phyloP scores from a whole-genome alignment of 2,113 vertebrate genomes.

The Chionomys nivalis region DNA sequence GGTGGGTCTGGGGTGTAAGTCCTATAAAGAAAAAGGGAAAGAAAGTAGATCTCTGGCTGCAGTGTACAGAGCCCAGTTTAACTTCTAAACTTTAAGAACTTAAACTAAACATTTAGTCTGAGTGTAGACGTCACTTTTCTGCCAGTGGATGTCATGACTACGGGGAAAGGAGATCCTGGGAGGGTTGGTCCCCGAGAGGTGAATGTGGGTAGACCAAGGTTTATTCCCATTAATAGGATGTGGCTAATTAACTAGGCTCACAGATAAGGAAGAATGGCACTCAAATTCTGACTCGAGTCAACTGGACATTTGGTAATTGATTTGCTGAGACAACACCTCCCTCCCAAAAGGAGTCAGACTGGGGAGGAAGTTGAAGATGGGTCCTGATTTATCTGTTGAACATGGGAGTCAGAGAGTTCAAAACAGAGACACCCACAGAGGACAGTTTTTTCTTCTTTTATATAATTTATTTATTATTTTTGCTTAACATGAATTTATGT shows the following conservation, averaged over 20 bases:
- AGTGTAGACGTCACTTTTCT: no score
- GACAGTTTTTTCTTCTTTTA: no score
- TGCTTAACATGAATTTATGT: no score
- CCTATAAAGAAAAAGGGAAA: slow-evolving; percentile 65
- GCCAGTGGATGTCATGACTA: background rate
- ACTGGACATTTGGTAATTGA: background rate
- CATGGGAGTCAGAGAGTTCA: background rate
- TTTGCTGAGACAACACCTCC: background rate
- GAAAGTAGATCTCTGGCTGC: background rate
- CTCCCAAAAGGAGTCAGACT: background rate
- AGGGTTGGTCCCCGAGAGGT: background rate
- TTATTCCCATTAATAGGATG: background rate
- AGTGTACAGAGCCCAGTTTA: background rate
- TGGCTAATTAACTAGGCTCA: background rate
- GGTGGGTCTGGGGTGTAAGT: slow-evolving; percentile 25
- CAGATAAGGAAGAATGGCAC: background rate
- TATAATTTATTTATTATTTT: no score
- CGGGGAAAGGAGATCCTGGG: background rate
- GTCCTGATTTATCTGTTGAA: background rate
- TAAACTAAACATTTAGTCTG: no score
- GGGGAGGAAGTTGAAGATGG: background rate
- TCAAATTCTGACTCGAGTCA: background rate
- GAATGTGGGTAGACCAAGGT: background rate
- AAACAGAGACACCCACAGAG: background rate
- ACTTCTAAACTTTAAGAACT: slow-evolving; percentile 19